Evolutionary conservation across 1,140 invertebrate genomes (phyloP), one percentile per base, ranked within the genome.

Genomic region (Forficula auricularia): DNA sequence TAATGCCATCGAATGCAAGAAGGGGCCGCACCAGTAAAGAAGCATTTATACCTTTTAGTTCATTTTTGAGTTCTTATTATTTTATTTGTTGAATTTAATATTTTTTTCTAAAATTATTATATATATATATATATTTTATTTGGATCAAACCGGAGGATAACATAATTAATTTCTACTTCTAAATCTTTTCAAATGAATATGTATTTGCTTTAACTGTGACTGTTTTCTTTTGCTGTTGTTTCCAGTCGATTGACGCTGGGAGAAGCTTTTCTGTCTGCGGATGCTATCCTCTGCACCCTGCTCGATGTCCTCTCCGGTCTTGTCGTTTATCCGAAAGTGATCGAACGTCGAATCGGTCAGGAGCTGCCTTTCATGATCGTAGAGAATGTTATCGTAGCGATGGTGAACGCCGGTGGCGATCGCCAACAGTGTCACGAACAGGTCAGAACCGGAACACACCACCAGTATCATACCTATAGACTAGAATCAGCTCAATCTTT

Each of bases 351-450:
- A 50, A 79, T 96, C n/a, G 63, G 69, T 0, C 77, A 91, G 57
- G 91, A 97, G 58, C 59, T 98, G 32, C 92, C 92, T 0, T 98
- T 98, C 57, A 96, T 98, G 90, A 81, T 86, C 0, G 79, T 88
- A 0, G 92, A 98, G 61, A 97, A 96, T 59, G 74, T 98, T 12
- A 94, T 98, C 15, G 92, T 97, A 82, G 90, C 86, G 1, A 92
- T 97, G 82, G 91, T 96, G 0, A 91, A 92, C 60, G 72, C 75
- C 22, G 91, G 91, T 19, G 90, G 79, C 1, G 82, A 95, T 65
- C 70, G 92, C 53, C 22, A 27, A 10, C 4, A 27, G 10, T 27
- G 22, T 27, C 22, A 27, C 10, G 22, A 27, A 27, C 92, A 98
- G 22, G 22, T 27, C n/a, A n/a, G n/a, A n/a, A n/a, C n/a, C n/a